These are phyloP conservation scores for Ciconia nigra DNA, from an alignment of 2,797 vertebrate species.

Conservation along the genomic window DNA sequence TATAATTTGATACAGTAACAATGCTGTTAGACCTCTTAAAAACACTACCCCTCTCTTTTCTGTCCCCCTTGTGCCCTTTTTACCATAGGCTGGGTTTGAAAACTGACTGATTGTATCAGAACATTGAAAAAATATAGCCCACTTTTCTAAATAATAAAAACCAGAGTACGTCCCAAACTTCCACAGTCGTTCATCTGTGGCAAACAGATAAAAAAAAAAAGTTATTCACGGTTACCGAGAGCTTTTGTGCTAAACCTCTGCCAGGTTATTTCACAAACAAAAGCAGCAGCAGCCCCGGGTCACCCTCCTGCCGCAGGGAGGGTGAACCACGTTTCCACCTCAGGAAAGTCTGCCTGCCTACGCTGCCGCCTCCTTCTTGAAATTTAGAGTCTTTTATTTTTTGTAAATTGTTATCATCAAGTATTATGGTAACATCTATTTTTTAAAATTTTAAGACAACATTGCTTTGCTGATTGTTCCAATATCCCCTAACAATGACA, in stretches of 20 bases:
- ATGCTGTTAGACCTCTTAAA: neutral
- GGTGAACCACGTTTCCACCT: neutral
- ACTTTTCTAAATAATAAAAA: neutral
- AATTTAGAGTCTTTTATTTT: neutral
- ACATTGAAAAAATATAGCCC: neutral
- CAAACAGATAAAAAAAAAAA: neutral
- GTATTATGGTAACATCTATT: constrained; percentile 22
- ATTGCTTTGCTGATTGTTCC: constrained; percentile 50
- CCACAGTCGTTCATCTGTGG: neutral
- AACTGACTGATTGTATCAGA: neutral
- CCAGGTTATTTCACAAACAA: neutral
- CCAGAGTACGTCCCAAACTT: neutral
- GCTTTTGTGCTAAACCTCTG: neutral
- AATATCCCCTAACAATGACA: constrained; percentile 66
- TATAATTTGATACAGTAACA: neutral
- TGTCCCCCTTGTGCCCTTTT: neutral
- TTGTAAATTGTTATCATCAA: neutral
- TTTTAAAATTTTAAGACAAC: constrained; percentile 56
- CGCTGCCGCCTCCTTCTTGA: neutral
- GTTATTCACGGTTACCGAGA: neutral
- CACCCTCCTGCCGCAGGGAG: neutral
- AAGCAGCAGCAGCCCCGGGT: neutral
- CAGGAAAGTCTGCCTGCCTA: neutral
- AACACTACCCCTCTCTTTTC: neutral
- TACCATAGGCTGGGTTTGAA: neutral